Evolutionary conservation across 2,113 vertebrate species (phyloP), one percentile per base, ranked within the genome.

Genomic region (Pituophis catenifer): DNA sequence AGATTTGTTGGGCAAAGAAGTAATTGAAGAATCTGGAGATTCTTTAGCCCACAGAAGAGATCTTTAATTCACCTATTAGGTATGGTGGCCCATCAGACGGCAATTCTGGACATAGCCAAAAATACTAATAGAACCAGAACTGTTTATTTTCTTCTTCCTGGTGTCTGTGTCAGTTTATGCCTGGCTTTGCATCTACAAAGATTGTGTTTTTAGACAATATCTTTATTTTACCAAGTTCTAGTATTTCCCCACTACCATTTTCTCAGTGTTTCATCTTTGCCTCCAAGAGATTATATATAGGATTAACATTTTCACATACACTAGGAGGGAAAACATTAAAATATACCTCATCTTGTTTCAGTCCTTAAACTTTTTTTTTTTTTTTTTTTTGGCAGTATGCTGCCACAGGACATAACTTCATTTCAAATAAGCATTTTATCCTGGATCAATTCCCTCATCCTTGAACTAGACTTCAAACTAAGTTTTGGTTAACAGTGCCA

Each of bases 271-370:
- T n/a, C 33, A 87, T 81, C 52, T 94, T 92, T 91, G 6, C 48
- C 93, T 90, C 91, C 85, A 1, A 2, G 89, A 92, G 58, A 59
- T 90, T 86, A 90, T 92, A 54, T 1, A 52, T n/a, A 59, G 59
- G 0, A 10, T 29, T 38, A 0, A 0, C 91, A 53, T 89, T 95
- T 0, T 15, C 92, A 93, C 50, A 2, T 0, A 85, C 0, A 0
- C 88, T 33, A 93, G 94, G 33, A 8, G 33, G 75, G 75, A 19
- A 19, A 91, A n/a, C 94, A 96, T 95, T 95, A 97, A 96, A 88
- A 96, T 88, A 92, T 90, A 48, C 13, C 0, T 97, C 95, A 12
- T 96, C 94, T 95, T 96, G 91, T 91, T 93, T 96, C 95, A 95
- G 95, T 94, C 81, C 88, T 70, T 70, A 44, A 81, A 8, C 33